phyloP scores from a whole-genome alignment of 2,113 vertebrate species.

The Sphaerodactylus townsendi region DNA sequence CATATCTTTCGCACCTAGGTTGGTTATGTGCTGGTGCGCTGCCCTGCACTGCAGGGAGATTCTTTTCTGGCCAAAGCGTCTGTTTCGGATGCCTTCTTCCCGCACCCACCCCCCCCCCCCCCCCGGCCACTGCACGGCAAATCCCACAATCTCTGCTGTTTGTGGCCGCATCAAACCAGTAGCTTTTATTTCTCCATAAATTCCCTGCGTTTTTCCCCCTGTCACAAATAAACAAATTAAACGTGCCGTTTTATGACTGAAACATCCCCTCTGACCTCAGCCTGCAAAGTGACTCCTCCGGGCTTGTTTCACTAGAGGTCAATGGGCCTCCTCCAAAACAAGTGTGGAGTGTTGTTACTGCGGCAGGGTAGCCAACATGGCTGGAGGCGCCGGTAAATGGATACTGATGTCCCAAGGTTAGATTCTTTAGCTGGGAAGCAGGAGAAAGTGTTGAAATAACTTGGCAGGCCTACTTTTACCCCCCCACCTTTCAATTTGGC shows the following conservation, averaged over 20 bases:
- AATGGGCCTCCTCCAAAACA: background rate
- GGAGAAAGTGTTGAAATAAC: conserved; percentile 29
- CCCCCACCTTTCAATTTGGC: background rate
- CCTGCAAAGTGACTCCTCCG: background rate
- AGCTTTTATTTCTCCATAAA: background rate
- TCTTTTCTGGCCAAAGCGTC: too few relatives aligned
- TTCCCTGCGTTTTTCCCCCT: background rate
- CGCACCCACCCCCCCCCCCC: too few relatives aligned
- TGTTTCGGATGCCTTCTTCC: too few relatives aligned
- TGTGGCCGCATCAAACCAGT: background rate
- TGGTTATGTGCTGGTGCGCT: too few relatives aligned
- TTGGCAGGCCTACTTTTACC: background rate
- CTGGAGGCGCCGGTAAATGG: conserved; percentile 4
- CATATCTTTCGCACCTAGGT: too few relatives aligned
- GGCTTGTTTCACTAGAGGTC: background rate
- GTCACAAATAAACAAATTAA: background rate
- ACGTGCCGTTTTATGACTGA: background rate
- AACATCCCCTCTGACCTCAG: background rate
- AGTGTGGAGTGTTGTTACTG: background rate
- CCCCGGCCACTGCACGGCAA: too few relatives aligned
- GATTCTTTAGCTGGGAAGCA: background rate
- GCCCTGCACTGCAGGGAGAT: too few relatives aligned
- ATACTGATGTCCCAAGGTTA: background rate
- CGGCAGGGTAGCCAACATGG: conserved; percentile 10
- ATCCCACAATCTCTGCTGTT: too few relatives aligned